Base-by-base conservation (phyloP, 2,888 invertebrate genomes). In the Serripes groenlandicus region DNA sequence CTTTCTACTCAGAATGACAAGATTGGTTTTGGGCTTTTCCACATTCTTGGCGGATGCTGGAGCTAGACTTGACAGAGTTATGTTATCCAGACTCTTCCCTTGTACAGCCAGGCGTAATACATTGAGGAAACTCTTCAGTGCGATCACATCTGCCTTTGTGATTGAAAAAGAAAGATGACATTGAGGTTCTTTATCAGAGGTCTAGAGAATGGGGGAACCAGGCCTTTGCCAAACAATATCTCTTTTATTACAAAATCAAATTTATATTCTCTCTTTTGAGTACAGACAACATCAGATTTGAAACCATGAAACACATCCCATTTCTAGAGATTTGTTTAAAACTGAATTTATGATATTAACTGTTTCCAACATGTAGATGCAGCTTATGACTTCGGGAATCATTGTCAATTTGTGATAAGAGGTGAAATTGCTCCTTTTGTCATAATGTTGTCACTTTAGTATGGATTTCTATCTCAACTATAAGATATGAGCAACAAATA, bases 101-200 rank as follows among this genome's bases (percentile, higher is more conserved):
- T 89, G 89, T 4, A 88, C 75, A 5, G 90, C 92, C 58, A 89
- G 78, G 35, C 85, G 78, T 26, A 94, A 78, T 1, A 93, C 87
- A 35, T 87, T 85, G 11, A 94, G 84, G 62, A 94, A 93, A 64
- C 90, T 91, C 80, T 92, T 92, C 80, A 94, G 86, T 70, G 93
- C 92, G 4, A 93, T 78, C 5, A 92, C 90, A 87, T 94, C 94
- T 26, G 93, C 94, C 94, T 94, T 86, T 5, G 90, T 85, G 18
- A 76, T 74, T 62, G 21, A 32, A n/a, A 56, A 5, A n/a, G 23
- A 56, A 56, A 42, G 56, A 11, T 56, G 11, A 56, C 11, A 56
- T 18, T 56, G 11, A 56, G 23, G 15, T n/a, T 23, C 7, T 18
- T 18, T 23, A n/a, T 56, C 56, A 18, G 23, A n/a, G 9, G 9